These are phyloP conservation scores for Pipra filicauda DNA, from an alignment of 2,113 vertebrate species.

Conservation along the genomic window DNA sequence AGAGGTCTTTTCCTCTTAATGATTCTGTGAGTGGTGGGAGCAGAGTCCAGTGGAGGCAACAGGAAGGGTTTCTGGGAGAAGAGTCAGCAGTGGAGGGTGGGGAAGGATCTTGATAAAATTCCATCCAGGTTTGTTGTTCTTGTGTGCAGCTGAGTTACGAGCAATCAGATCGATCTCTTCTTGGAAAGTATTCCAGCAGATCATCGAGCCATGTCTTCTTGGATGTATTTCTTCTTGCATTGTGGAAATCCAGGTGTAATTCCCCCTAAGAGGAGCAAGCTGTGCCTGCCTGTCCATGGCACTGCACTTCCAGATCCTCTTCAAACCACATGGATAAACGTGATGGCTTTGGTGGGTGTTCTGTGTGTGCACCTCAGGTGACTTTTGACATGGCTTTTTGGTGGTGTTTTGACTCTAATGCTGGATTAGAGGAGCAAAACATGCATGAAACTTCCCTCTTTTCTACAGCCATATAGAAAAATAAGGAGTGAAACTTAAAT, in stretches of 20 bases:
- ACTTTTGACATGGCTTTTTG: background rate
- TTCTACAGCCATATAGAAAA: rapidly evolving
- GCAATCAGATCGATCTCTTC: background rate
- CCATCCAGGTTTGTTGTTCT: background rate
- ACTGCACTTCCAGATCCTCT: background rate
- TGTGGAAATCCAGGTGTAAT: background rate
- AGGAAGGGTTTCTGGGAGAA: background rate
- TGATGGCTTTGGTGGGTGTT: background rate
- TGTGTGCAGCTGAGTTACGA: background rate
- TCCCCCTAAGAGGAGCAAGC: background rate
- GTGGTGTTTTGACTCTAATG: background rate
- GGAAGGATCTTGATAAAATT: background rate
- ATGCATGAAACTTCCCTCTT: background rate
- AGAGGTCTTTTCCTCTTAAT: background rate
- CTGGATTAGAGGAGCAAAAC: background rate
- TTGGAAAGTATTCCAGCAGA: background rate
- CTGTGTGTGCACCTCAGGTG: background rate
- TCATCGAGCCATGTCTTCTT: background rate
- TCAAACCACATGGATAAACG: background rate
- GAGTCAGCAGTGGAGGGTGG: background rate
- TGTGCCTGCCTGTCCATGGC: background rate
- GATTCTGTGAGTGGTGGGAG: background rate
- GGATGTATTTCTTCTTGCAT: background rate
- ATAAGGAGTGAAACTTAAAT: background rate
- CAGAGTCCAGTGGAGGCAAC: background rate